A percentile compares a stretch with the other conserved stretches of the same genome.
Evolutionary conservation across 2,888 invertebrate species (phyloP).

Genomic region (Argyresthia goedartella): DNA sequence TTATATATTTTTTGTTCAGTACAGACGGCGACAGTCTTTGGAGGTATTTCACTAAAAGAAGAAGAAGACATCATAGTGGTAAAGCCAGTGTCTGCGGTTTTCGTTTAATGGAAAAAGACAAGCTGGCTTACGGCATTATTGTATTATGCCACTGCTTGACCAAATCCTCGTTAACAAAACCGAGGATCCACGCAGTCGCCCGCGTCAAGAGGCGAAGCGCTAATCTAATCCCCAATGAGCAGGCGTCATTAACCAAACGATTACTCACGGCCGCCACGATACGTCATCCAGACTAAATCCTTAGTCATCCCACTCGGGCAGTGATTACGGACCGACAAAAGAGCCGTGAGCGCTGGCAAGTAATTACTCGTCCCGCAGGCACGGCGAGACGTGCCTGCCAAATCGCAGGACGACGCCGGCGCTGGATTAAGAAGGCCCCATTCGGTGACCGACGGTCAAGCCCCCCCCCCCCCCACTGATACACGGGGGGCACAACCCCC

Average conservation of each 20-base stretch:
- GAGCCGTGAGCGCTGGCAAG: conserved; percentile 8
- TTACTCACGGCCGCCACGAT: not conserved
- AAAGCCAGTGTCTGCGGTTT: too few species aligned
- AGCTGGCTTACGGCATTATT: too few species aligned
- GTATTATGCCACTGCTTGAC: too few species aligned
- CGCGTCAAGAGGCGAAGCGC: not conserved
- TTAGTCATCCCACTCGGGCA: not conserved
- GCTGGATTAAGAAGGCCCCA: conserved; percentile 16
- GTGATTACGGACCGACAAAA: conserved; percentile 8
- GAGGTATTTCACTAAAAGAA: too few species aligned
- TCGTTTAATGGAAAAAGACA: too few species aligned
- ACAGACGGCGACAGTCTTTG: too few species aligned
- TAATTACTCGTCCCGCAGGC: conserved; percentile 9
- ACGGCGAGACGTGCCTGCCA: conserved; percentile 13
- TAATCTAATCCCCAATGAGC: not conserved
- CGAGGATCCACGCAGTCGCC: not conserved
- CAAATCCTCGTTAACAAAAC: too few species aligned
- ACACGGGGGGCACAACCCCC: too few species aligned
- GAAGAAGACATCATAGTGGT: too few species aligned
- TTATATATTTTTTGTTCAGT: too few species aligned
- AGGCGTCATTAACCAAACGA: not conserved
- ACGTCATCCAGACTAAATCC: not conserved
- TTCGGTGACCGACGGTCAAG: conserved; percentile 16
- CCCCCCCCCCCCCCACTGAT: conserved; percentile 6
- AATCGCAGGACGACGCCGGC: conserved; percentile 14